phyloP scores from a whole-genome alignment of 2,888 invertebrate species.

The Gari tellinella region DNA sequence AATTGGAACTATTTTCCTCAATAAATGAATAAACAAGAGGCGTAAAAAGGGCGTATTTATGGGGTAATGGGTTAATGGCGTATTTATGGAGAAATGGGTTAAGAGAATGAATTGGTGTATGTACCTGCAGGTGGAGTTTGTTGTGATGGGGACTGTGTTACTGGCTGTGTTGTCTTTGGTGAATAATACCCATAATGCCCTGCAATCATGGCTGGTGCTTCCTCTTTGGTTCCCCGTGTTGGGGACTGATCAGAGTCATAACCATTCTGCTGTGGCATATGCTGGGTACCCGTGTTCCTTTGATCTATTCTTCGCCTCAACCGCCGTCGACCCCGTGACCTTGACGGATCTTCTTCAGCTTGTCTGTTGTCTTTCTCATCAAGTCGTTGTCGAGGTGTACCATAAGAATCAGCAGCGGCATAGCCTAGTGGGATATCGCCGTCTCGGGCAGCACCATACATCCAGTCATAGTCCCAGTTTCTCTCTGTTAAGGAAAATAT shows the following conservation, averaged over 20 bases:
- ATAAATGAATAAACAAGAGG: no score
- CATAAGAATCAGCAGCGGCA: constrained; percentile 77
- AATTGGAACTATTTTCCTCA: no score
- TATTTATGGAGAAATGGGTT: no score
- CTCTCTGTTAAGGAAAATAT: constrained; percentile 44
- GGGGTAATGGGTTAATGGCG: no score
- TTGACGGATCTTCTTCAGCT: constrained; percentile 21
- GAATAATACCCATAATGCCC: constrained; percentile 62
- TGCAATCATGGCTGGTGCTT: constrained; percentile 43
- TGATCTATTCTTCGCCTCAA: constrained; percentile 37
- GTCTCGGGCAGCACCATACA: constrained; percentile 67
- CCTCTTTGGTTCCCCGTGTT: constrained; percentile 30
- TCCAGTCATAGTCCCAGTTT: constrained; percentile 76
- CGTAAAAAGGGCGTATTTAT: no score
- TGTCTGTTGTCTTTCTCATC: constrained; percentile 21
- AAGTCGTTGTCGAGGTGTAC: constrained; percentile 42
- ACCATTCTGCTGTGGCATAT: constrained; percentile 52
- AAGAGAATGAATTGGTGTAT: not conserved
- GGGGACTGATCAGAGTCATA: constrained; percentile 68
- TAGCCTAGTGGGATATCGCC: constrained; percentile 76
- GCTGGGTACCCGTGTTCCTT: constrained; percentile 49
- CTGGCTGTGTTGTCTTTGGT: constrained; percentile 16
- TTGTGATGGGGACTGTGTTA: not conserved
- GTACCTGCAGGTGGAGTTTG: constrained; percentile 11
- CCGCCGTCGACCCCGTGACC: constrained; percentile 40